Percentiles rank a stretch among this genome's conserved stretches.
Conservation (phyloP, 2,888 invertebrate species). For the Pyrrhosoma nymphula region DNA sequence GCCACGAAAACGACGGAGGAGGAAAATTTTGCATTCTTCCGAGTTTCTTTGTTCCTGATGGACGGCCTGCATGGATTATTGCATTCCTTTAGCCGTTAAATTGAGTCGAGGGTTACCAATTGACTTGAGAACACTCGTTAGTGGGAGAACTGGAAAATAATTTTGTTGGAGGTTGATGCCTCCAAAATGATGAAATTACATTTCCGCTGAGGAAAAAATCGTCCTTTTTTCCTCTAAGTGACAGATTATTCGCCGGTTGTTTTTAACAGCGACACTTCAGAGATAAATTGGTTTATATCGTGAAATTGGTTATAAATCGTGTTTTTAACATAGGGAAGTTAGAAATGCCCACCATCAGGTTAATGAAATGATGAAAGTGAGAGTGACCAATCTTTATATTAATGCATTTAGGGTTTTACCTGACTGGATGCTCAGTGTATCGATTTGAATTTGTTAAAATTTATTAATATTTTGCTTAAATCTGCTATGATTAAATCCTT, state of each 20-base stretch:
- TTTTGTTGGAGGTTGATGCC: neutral
- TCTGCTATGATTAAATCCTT: no score
- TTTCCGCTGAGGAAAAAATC: neutral
- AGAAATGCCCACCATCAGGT: no score
- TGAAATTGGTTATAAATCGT: no score
- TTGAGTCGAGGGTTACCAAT: neutral
- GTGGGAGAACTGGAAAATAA: neutral
- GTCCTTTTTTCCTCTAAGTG: neutral
- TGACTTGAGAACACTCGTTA: constrained; percentile 31
- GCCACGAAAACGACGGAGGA: neutral
- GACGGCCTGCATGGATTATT: neutral
- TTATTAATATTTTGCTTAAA: no score
- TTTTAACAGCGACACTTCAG: neutral
- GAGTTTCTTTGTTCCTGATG: neutral
- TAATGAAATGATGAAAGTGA: no score
- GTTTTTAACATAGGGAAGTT: no score
- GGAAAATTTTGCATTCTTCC: neutral
- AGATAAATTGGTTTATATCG: neutral
- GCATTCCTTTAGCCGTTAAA: constrained; percentile 4
- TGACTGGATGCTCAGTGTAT: no score
- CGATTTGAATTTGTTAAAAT: no score
- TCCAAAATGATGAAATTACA: neutral
- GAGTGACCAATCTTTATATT: no score
- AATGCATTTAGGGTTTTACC: no score
- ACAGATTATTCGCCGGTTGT: neutral